phyloP scores from a whole-genome alignment of 2,797 vertebrate genomes.

The Eremophila alpestris region DNA sequence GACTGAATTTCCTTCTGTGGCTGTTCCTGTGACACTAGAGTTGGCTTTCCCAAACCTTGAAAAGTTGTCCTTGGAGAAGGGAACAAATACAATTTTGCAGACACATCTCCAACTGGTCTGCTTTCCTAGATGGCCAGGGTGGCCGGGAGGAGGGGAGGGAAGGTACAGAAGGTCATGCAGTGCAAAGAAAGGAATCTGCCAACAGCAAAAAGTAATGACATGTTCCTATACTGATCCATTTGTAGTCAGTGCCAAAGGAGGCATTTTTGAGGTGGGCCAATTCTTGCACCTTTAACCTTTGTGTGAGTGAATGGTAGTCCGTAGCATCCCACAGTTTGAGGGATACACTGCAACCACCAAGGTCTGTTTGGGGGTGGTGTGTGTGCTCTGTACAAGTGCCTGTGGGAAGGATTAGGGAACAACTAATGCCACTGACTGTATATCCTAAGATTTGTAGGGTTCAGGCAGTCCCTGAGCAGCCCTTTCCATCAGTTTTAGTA shows the following conservation, averaged over 20 bases:
- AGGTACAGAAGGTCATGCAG: neutral
- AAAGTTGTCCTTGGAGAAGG: neutral
- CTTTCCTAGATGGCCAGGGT: neutral
- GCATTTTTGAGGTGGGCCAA: neutral
- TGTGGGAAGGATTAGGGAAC: neutral
- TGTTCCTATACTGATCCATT: neutral
- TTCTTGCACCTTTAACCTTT: neutral
- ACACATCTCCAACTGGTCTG: neutral
- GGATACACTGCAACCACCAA: neutral
- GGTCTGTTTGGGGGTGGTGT: neutral
- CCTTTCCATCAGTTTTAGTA: neutral
- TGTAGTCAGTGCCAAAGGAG: neutral
- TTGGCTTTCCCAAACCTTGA: neutral
- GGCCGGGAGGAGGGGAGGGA: neutral
- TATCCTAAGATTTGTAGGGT: neutral
- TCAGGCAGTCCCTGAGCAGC: neutral
- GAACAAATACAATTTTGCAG: neutral
- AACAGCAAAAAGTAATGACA: neutral
- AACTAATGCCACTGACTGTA: neutral
- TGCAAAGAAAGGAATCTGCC: neutral
- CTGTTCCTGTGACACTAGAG: neutral
- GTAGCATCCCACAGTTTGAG: neutral
- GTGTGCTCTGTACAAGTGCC: neutral
- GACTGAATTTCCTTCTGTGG: neutral
- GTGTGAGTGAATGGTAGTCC: fast-evolving